A percentile compares a stretch with the other conserved stretches of the same genome.
These are phyloP conservation scores for Drosophila borborema DNA, from an alignment of 2,888 invertebrate genomes.

Conservation along the genomic window DNA sequence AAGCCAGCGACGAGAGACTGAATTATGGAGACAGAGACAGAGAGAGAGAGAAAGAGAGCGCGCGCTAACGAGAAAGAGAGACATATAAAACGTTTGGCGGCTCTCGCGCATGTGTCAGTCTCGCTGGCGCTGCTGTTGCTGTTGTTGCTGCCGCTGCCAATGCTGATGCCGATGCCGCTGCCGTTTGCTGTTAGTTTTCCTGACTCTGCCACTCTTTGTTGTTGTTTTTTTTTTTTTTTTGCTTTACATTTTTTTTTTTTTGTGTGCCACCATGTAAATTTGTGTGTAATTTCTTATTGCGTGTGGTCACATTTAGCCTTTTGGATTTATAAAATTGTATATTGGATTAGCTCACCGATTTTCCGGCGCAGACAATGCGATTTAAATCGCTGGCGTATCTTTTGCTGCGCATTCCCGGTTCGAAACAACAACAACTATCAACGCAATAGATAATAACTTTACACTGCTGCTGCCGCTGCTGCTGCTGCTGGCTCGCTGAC, in stretches of 20 bases:
- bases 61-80: slow-evolving; percentile 5
- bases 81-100: slow-evolving; percentile 23
- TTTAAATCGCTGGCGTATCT: slow-evolving; percentile 70
- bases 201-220: slow-evolving; percentile 22
- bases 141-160: not conserved
- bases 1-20: slow-evolving; percentile 9
- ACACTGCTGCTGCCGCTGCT: slow-evolving; percentile 9
- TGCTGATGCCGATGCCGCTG: slow-evolving; percentile 34
- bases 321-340: slow-evolving; percentile 32
- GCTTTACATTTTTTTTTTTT: slow-evolving; percentile 1
- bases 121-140: slow-evolving; percentile 30
- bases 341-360: slow-evolving; percentile 58
- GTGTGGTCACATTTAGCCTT: slow-evolving; percentile 44
- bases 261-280: slow-evolving; percentile 43
- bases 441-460: slow-evolving; percentile 33
- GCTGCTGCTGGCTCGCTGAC: slow-evolving; percentile 14
- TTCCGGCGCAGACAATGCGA: slow-evolving; percentile 69
- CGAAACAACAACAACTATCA: slow-evolving; percentile 29
- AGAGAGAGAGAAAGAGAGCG: not conserved
- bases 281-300: slow-evolving; percentile 50
- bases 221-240: too few species aligned
- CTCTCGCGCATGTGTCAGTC: slow-evolving; percentile 68
- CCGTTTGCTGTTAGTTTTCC: slow-evolving; percentile 31
- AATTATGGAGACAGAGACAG: slow-evolving; percentile 1
- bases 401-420: slow-evolving; percentile 70